Evolutionary conservation across 2,888 invertebrate species (phyloP).

Genomic region (Drosophila nr. fundita): DNA sequence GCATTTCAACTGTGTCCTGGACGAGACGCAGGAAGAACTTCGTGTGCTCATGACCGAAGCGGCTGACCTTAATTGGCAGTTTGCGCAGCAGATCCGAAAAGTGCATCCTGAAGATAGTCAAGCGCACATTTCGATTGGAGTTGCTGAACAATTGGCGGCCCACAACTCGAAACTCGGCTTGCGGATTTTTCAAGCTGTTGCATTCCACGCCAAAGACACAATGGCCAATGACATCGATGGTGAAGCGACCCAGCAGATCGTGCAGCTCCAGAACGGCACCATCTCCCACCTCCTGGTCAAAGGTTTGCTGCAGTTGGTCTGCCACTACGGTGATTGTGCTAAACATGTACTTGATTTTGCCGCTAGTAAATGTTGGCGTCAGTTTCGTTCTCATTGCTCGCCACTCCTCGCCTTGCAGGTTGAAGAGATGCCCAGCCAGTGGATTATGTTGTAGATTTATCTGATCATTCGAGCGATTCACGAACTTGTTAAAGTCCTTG

Average conservation of each 20-base stretch:
- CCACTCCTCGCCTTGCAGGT: conserved; percentile 84
- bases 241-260: conserved; percentile 84
- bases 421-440: conserved; percentile 79
- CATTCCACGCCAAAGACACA: conserved; percentile 85
- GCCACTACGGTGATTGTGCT: conserved; percentile 80
- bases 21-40: conserved; percentile 68
- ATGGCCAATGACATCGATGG: conserved; percentile 86
- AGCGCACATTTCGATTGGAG: conserved; percentile 36
- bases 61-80: conserved; percentile 11
- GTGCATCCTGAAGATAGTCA: conserved; percentile 54
- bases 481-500: conserved; percentile 84
- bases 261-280: conserved; percentile 82
- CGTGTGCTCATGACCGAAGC: not conserved
- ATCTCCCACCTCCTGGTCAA: conserved; percentile 12
- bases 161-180: conserved; percentile 80
- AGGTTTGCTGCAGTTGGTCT: conserved; percentile 48
- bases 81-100: conserved; percentile 24
- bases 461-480: conserved; percentile 72
- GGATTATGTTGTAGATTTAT: conserved; percentile 79
- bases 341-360: conserved; percentile 86
- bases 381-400: conserved; percentile 84
- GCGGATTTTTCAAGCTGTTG: conserved; percentile 83
- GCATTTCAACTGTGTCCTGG: conserved; percentile 61
- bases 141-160: conserved; percentile 47
- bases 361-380: conserved; percentile 86